These are phyloP conservation scores for Drosophila nigricruria DNA, from an alignment of 2,888 invertebrate species.

Conservation along the genomic window DNA sequence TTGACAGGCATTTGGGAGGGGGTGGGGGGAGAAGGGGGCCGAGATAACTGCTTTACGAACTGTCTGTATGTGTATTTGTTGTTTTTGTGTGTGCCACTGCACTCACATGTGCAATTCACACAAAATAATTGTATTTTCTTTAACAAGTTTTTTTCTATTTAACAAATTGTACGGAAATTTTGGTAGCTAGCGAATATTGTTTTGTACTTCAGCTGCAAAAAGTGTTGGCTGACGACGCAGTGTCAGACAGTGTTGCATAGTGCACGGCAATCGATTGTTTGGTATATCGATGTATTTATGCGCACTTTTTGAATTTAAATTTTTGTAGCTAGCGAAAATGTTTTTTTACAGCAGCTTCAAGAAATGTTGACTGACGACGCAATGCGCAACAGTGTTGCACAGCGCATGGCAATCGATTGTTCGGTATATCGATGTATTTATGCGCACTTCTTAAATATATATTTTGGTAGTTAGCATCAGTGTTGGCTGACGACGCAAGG, in stretches of 20 bases:
- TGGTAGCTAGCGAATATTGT: conserved; percentile 36
- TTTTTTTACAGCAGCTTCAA: too few species aligned
- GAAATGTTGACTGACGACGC: too few species aligned
- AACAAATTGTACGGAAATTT: not conserved
- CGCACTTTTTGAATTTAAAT: too few species aligned
- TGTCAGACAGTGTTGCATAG: conserved; percentile 30
- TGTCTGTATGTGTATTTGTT: not conserved
- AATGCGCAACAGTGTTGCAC: too few species aligned
- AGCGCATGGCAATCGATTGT: too few species aligned
- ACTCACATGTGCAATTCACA: not conserved
- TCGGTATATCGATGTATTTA: too few species aligned
- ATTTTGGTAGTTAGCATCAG: too few species aligned
- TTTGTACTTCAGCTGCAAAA: conserved; percentile 53
- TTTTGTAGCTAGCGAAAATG: too few species aligned
- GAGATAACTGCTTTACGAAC: conserved; percentile 4
- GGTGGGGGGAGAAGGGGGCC: not conserved
- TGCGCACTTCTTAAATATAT: too few species aligned
- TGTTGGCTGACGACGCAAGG: too few species aligned
- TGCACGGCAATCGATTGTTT: not conserved
- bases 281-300: conserved; percentile 5
- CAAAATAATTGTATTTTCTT: not conserved
- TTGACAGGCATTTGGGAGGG: conserved; percentile 88
- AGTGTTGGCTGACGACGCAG: conserved; percentile 51
- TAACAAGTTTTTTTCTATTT: not conserved
- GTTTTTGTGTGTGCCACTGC: conserved; percentile 1